Evolutionary conservation across 2,888 invertebrate genomes (phyloP).

Genomic region (Neoitamus cyanurus): DNA sequence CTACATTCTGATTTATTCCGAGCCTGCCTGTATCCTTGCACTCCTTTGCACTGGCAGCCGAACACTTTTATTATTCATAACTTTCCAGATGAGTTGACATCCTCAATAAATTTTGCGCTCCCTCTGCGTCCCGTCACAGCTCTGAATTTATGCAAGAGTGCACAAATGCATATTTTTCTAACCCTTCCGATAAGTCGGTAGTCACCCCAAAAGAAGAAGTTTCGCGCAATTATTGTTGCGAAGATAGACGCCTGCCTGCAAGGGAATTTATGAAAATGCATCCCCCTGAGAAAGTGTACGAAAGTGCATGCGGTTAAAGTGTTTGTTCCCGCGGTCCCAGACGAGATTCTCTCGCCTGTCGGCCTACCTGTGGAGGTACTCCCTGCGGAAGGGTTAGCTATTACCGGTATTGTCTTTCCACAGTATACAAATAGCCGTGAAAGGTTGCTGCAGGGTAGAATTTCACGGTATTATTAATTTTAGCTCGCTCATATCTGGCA

Average conservation of each 20-base stretch:
- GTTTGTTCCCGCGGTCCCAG: background rate
- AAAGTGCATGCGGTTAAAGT: conserved; percentile 4
- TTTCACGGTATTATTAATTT: conserved; percentile 41
- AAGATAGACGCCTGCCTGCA: conserved; percentile 36
- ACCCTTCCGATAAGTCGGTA: conserved; percentile 40
- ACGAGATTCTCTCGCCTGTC: background rate
- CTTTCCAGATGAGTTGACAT: conserved; percentile 47
- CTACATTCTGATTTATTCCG: conserved; percentile 7
- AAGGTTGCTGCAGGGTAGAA: conserved; percentile 6
- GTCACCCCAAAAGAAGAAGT: conserved; percentile 37
- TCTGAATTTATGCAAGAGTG: background rate
- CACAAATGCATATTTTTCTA: conserved; percentile 34
- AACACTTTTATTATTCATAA: conserved; percentile 48
- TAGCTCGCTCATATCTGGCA: background rate
- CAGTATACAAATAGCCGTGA: background rate
- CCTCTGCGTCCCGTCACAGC: background rate
- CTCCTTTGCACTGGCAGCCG: background rate
- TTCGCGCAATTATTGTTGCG: conserved; percentile 37
- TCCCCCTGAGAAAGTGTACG: conserved; percentile 35
- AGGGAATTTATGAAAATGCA: conserved; percentile 37
- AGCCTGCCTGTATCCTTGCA: background rate
- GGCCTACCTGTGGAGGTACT: background rate
- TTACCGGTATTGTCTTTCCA: conserved; percentile 10
- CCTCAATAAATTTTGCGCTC: conserved; percentile 42
- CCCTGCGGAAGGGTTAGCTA: conserved; percentile 2